Conservation (phyloP, 2,113 vertebrate genomes). For the Isurus oxyrinchus region DNA sequence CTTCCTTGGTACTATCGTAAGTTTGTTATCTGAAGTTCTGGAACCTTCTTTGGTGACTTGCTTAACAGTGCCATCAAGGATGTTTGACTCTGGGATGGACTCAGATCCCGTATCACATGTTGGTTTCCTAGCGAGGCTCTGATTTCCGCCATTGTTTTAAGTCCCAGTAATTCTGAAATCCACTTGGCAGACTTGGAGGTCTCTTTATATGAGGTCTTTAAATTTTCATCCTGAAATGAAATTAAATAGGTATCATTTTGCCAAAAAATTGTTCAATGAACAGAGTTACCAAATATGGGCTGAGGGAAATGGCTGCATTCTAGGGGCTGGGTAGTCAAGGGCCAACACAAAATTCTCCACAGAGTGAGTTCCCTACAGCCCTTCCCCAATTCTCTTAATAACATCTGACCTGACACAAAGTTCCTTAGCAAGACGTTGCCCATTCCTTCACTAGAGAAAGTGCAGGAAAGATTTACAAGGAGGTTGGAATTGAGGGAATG, state of each 20-base stretch:
- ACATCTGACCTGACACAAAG: not conserved
- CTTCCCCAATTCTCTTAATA: not conserved
- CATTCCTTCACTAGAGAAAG: not conserved
- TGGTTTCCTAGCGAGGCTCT: not conserved
- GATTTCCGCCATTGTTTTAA: not conserved
- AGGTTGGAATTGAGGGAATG: not conserved
- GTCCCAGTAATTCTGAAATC: not conserved
- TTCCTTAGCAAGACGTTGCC: not conserved
- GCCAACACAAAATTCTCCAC: not conserved
- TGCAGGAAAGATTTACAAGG: not conserved
- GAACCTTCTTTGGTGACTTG: not conserved
- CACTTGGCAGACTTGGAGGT: not conserved
- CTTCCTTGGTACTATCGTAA: slow-evolving; percentile 10
- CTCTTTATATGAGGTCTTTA: not conserved
- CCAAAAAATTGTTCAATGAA: not conserved
- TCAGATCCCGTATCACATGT: not conserved
- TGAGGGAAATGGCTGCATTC: no score
- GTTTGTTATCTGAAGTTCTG: slow-evolving; percentile 9
- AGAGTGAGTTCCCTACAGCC: not conserved
- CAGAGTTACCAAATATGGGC: not conserved
- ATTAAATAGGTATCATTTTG: not conserved
- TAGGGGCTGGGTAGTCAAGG: not conserved
- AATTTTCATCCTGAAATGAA: slow-evolving; percentile 9
- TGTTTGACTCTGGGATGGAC: not conserved
- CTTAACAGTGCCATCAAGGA: not conserved